Percentiles rank a stretch among this genome's conserved stretches.
These are phyloP conservation scores for Aegithalos caudatus DNA, from an alignment of 2,113 vertebrate species.

Conservation along the genomic window DNA sequence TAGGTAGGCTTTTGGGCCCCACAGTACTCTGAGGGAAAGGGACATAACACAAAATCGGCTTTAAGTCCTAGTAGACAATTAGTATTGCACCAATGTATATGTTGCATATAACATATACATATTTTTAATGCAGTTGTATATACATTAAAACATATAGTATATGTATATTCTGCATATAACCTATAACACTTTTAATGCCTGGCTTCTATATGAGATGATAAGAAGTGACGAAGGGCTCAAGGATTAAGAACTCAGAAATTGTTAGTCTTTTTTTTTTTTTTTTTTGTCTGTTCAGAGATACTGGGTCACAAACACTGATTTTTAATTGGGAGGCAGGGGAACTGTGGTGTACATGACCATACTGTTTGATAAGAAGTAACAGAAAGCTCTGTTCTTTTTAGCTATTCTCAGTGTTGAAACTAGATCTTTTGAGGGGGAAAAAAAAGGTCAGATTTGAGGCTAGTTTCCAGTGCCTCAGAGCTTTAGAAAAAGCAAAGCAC, in stretches of 20 bases:
- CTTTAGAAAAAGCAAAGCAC: slow-evolving; percentile 15
- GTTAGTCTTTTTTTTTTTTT: background rate
- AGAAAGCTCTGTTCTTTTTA: background rate
- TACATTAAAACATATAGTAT: too few relatives aligned
- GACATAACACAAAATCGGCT: background rate
- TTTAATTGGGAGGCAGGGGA: background rate
- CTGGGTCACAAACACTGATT: background rate
- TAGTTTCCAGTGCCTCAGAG: background rate
- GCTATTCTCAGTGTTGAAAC: background rate
- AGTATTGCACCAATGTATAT: background rate
- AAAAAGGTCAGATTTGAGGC: background rate
- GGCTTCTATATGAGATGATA: background rate
- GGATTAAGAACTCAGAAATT: background rate
- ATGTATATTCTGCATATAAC: background rate
- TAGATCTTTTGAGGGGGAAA: background rate
- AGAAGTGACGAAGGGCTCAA: background rate
- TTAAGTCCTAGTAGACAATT: background rate
- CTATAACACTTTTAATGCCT: background rate
- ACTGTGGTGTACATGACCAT: background rate
- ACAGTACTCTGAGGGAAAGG: background rate
- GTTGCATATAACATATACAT: background rate
- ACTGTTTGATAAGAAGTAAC: background rate
- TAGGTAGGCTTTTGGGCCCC: background rate
- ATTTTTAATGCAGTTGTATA: too few relatives aligned
- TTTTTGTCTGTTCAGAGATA: background rate